Evolutionary conservation across 1,140 invertebrate species (phyloP).

Genomic region (Phortica variegata): DNA sequence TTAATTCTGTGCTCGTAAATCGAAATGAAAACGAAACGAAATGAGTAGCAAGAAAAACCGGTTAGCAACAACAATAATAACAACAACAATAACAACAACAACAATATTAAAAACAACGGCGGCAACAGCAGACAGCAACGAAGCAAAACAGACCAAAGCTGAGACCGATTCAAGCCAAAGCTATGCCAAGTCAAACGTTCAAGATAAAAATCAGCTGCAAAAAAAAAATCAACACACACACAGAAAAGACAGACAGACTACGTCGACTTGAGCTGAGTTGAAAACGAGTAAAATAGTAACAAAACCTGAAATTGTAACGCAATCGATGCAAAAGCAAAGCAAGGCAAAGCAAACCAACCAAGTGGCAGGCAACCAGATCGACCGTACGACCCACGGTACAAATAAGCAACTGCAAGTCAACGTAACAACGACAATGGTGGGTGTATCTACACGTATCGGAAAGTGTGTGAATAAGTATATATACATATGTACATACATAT

Average conservation of each 20-base stretch:
- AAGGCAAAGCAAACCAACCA: conserved; percentile 8
- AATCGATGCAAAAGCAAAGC: conserved; percentile 44
- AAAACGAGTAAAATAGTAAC: conserved; percentile 27
- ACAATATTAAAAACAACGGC: conserved; percentile 15
- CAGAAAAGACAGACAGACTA: conserved; percentile 41
- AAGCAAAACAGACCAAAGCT: conserved; percentile 24
- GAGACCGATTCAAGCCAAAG: not conserved
- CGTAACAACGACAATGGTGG: too few species aligned
- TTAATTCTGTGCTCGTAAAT: conserved; percentile 49
- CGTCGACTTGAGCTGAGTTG: too few species aligned
- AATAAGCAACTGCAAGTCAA: not conserved
- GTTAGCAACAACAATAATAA: conserved; percentile 24
- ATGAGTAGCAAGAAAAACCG: conserved; percentile 28
- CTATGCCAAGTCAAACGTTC: too few species aligned
- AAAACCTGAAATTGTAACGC: conserved; percentile 54
- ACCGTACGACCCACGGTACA: conserved; percentile 1
- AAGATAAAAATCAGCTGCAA: not conserved
- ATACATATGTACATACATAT: not conserved
- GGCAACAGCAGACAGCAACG: conserved; percentile 38
- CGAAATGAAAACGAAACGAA: conserved; percentile 52
- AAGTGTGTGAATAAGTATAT: conserved; percentile 38
- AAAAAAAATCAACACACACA: conserved; percentile 9
- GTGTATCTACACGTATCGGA: conserved; percentile 26
- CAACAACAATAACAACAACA: conserved; percentile 18
- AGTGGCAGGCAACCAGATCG: too few species aligned